These are phyloP conservation scores for Cylloceria caligata DNA, from an alignment of 2,888 invertebrate species.

Conservation along the genomic window DNA sequence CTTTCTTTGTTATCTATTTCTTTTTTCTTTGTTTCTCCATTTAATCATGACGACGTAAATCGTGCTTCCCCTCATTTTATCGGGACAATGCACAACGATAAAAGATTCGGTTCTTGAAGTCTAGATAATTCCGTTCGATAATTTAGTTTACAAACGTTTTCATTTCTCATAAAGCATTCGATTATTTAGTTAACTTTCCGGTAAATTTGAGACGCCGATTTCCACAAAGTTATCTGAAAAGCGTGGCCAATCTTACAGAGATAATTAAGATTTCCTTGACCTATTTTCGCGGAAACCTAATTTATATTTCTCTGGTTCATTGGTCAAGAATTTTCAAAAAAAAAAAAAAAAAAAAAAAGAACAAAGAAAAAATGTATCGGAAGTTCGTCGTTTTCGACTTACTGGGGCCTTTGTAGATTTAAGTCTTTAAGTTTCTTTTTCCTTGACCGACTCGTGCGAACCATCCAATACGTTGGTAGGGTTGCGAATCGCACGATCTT, in stretches of 20 bases:
- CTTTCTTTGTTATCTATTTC: conserved; percentile 50
- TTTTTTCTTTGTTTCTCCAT: conserved; percentile 36
- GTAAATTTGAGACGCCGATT: conserved; percentile 16
- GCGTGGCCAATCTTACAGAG: conserved; percentile 17
- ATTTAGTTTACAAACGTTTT: conserved; percentile 55
- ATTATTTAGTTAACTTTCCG: conserved; percentile 60
- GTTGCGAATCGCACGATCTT: conserved; percentile 7
- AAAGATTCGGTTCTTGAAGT: conserved; percentile 70
- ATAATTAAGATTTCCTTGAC: not conserved
- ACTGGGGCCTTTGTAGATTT: conserved; percentile 1
- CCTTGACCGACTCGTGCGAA: conserved; percentile 9
- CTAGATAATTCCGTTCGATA: conserved; percentile 68
- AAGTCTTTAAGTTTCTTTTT: conserved; percentile 56
- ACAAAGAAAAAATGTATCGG: too few relatives aligned
- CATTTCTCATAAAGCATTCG: conserved; percentile 66
- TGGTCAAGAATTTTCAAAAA: conserved; percentile 36
- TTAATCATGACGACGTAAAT: conserved; percentile 55
- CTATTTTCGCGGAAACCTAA: not conserved
- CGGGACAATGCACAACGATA: conserved; percentile 68
- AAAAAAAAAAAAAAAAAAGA: too few relatives aligned
- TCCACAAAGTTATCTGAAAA: conserved; percentile 24
- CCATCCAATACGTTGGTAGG: not conserved
- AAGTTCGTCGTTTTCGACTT: conserved; percentile 1
- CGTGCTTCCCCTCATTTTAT: conserved; percentile 76
- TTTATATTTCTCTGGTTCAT: conserved; percentile 47